Conservation (phyloP, 2,797 vertebrate species). For the Liasis olivaceus region DNA sequence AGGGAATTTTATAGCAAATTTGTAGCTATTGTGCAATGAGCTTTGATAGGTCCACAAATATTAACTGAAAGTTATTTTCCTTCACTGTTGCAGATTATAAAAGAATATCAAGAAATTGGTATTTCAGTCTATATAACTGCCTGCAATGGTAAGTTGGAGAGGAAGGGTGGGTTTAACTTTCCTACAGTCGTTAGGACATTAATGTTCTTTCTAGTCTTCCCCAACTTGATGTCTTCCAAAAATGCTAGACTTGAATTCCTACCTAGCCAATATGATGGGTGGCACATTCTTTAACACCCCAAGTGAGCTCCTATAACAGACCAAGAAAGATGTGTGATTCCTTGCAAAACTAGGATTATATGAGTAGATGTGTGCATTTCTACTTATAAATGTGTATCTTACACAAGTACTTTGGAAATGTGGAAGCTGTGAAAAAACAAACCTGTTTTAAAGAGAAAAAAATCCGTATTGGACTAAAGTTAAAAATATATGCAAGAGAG, state of each 20-base stretch:
- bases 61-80: constrained; percentile 50
- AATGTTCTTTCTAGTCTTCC: neutral
- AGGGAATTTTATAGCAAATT: neutral
- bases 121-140: constrained; percentile 82
- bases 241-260: neutral
- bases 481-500: no score
- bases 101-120: constrained; percentile 84
- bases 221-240: neutral
- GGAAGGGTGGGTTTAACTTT: neutral
- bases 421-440: no score
- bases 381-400: no score
- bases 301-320: neutral
- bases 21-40: neutral
- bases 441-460: no score
- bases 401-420: no score
- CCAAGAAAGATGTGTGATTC: neutral
- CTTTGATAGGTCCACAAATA: accelerated
- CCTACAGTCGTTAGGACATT: no score
- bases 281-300: neutral
- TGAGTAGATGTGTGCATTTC: neutral
- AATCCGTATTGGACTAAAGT: no score
- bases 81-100: constrained; percentile 84
- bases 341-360: no score
- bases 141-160: constrained; percentile 87
- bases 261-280: neutral